phyloP scores from a whole-genome alignment of 2,888 invertebrate species.

The Zaprionus lineosus region DNA sequence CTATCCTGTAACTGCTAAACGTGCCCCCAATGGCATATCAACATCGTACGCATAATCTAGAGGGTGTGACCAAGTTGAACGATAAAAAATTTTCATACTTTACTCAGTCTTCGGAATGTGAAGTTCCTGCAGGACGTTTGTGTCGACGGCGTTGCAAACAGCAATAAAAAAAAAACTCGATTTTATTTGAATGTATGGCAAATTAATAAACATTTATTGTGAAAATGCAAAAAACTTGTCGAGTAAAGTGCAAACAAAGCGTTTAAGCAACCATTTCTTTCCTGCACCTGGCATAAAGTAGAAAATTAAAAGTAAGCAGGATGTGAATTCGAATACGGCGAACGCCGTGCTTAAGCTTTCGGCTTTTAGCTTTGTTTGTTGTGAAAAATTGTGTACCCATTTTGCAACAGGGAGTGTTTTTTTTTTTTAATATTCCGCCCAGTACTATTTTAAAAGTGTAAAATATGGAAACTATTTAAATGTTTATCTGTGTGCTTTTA shows the following conservation, averaged over 20 bases:
- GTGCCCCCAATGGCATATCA: conserved; percentile 44
- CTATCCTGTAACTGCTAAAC: conserved; percentile 54
- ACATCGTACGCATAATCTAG: conserved; percentile 79
- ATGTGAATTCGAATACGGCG: conserved; percentile 23
- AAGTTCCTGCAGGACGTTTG: conserved; percentile 76
- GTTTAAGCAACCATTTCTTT: conserved; percentile 22
- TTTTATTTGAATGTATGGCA: background rate
- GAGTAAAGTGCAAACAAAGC: conserved; percentile 28
- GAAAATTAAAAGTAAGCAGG: conserved; percentile 44
- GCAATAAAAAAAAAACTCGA: conserved; percentile 33
- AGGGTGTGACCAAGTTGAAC: conserved; percentile 83
- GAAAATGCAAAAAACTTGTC: conserved; percentile 35
- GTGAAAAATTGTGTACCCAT: conserved; percentile 75
- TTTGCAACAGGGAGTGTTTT: conserved; percentile 59
- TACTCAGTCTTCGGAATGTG: conserved; percentile 81
- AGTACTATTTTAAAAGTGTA: too few relatives aligned
- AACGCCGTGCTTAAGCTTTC: conserved; percentile 11
- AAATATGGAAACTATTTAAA: background rate
- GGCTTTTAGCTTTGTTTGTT: conserved; percentile 66
- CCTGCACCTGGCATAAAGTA: conserved; percentile 27
- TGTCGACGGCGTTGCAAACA: conserved; percentile 38
- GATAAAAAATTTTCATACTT: conserved; percentile 82
- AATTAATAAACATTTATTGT: conserved; percentile 8
- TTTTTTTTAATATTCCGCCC: conserved; percentile 16
- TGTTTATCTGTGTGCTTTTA: background rate